Evolutionary conservation across 2,113 vertebrate species (phyloP).

Genomic region (Craseonycteris thonglongyai): DNA sequence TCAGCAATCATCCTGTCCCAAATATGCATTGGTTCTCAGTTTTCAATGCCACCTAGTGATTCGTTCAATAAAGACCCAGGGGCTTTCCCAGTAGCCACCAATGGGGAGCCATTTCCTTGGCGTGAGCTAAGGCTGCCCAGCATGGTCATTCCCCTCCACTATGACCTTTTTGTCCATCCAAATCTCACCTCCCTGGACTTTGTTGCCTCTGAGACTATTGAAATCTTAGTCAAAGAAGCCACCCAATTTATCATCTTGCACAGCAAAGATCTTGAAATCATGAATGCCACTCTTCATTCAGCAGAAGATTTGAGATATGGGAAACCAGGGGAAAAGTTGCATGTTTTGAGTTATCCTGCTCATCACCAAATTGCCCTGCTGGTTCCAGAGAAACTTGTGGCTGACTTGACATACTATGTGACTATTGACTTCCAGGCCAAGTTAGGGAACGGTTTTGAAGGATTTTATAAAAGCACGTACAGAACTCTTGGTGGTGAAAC

Average conservation of each 20-base stretch:
- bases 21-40: background rate
- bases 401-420: constrained; percentile 24
- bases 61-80: background rate
- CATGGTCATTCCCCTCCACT: constrained; percentile 6
- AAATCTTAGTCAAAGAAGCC: constrained; percentile 38
- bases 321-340: background rate
- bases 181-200: constrained; percentile 64
- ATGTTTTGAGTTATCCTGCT: constrained; percentile 39
- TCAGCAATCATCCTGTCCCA: background rate
- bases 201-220: constrained; percentile 40
- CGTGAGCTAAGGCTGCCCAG: constrained; percentile 28
- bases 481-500: constrained; percentile 43
- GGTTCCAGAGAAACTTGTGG: background rate
- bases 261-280: constrained; percentile 56
- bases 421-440: constrained; percentile 50
- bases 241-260: constrained; percentile 58
- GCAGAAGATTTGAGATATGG: constrained; percentile 19
- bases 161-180: constrained; percentile 37
- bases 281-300: constrained; percentile 12
- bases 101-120: constrained; percentile 56
- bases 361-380: constrained; percentile 64
- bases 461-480: constrained; percentile 62
- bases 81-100: background rate
- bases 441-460: constrained; percentile 53
- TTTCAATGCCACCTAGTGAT: background rate